A percentile compares a stretch with the other conserved stretches of the same genome.
phyloP scores from a whole-genome alignment of 64 coral and sea anemone species.

The Catalaphyllia jardinei region DNA sequence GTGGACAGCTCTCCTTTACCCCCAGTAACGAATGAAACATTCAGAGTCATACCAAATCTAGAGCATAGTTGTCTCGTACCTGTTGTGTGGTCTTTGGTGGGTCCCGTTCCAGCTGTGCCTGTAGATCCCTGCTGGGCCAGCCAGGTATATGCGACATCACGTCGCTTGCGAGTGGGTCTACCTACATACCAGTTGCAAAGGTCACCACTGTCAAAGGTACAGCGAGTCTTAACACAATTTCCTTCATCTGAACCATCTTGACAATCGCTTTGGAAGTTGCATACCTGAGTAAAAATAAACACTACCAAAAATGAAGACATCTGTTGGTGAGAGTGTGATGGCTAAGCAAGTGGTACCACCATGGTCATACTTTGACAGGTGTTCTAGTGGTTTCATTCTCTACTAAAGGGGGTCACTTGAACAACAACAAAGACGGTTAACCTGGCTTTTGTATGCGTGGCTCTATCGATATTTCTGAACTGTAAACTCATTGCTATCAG shows the following conservation, averaged over 20 bases:
- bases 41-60: no score
- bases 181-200: conserved; percentile 82
- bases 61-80: background rate
- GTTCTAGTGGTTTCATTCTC: no score
- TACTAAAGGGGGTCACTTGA: no score
- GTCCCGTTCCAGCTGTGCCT: conserved; percentile 65
- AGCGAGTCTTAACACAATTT: conserved; percentile 71
- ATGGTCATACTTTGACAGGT: no score
- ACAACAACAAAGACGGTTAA: no score
- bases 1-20: no score
- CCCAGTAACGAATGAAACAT: no score
- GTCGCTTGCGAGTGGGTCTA: conserved; percentile 56
- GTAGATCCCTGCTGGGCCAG: conserved; percentile 69
- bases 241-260: conserved; percentile 76
- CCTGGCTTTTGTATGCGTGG: no score
- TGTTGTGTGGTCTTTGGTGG: conserved; percentile 73
- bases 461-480: no score
- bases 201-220: conserved; percentile 73
- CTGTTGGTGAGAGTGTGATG: no score
- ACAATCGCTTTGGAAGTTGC: conserved; percentile 78
- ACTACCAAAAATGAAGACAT: background rate
- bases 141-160: conserved; percentile 81
- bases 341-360: no score
- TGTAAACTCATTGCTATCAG: no score
- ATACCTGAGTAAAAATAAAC: conserved; percentile 60